A percentile compares a stretch with the other conserved stretches of the same genome.
These are phyloP conservation scores for Balanococcus diminutus DNA, from an alignment of 2,888 invertebrate genomes.

Conservation along the genomic window DNA sequence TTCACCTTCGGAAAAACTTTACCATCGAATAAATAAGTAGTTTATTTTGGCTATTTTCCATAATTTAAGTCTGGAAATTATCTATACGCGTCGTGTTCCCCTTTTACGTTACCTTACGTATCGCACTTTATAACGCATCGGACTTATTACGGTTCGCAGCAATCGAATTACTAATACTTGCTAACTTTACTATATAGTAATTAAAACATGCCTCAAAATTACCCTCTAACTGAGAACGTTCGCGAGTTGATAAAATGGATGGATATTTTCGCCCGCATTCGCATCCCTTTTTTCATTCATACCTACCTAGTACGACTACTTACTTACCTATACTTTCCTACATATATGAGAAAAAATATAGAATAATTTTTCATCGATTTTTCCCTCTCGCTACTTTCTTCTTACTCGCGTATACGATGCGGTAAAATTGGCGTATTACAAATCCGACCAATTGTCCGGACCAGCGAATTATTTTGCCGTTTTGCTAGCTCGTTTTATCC, in stretches of 20 bases:
- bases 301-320: no score
- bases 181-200: neutral
- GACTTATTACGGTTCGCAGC: conserved; percentile 45
- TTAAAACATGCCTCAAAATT: conserved; percentile 32
- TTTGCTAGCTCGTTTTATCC: conserved; percentile 23
- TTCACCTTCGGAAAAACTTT: conserved; percentile 53
- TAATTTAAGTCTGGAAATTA: conserved; percentile 50
- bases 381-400: neutral
- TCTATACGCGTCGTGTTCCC: conserved; percentile 26
- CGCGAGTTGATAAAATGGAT: no score
- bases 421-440: neutral
- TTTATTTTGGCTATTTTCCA: conserved; percentile 54
- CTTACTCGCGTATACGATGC: neutral
- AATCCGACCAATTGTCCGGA: conserved; percentile 14
- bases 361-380: neutral
- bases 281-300: no score
- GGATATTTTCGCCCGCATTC: no score
- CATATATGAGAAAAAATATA: neutral
- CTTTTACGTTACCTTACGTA: neutral
- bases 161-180: conserved; percentile 48
- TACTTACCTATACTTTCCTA: no score
- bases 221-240: no score
- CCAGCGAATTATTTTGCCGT: conserved; percentile 28
- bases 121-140: neutral
- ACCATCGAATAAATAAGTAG: conserved; percentile 53